Evolutionary conservation across 2,797 vertebrate species (phyloP).

Genomic region (Perdix hodgsoniae): DNA sequence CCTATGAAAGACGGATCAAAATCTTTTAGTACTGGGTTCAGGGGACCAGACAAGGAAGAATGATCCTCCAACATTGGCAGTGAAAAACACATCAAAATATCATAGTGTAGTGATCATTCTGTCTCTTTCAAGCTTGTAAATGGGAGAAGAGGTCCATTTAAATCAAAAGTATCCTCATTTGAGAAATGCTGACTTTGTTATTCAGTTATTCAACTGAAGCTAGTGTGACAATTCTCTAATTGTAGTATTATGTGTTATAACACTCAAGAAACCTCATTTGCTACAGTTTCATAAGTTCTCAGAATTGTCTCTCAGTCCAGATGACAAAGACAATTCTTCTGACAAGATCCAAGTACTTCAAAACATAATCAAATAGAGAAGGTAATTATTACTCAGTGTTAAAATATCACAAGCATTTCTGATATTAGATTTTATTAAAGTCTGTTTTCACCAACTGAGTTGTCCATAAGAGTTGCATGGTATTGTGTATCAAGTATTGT

Average conservation of each 20-base stretch:
- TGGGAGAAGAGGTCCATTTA: not conserved
- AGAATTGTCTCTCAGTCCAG: not conserved
- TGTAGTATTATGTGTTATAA: not conserved
- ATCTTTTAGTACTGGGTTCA: not conserved
- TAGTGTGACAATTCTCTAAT: not conserved
- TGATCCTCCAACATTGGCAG: not conserved
- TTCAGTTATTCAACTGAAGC: not conserved
- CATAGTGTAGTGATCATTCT: not conserved
- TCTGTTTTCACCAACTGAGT: not conserved
- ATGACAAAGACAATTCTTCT: not conserved
- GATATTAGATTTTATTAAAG: not conserved
- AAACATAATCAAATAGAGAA: not conserved
- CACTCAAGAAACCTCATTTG: not conserved
- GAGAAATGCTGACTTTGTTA: not conserved
- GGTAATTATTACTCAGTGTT: not conserved
- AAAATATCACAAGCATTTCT: not conserved
- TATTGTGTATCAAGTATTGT: not conserved
- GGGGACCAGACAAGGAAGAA: not conserved
- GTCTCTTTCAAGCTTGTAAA: not conserved
- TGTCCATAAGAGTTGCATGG: accelerated
- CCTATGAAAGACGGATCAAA: not conserved
- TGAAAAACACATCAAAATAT: not conserved
- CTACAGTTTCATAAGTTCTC: not conserved
- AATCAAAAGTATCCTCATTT: not conserved
- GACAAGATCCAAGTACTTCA: not conserved